Evolutionary conservation across 2,113 vertebrate genomes (phyloP), one percentile per base, ranked within the genome.

Genomic region (Tauraco erythrolophus): DNA sequence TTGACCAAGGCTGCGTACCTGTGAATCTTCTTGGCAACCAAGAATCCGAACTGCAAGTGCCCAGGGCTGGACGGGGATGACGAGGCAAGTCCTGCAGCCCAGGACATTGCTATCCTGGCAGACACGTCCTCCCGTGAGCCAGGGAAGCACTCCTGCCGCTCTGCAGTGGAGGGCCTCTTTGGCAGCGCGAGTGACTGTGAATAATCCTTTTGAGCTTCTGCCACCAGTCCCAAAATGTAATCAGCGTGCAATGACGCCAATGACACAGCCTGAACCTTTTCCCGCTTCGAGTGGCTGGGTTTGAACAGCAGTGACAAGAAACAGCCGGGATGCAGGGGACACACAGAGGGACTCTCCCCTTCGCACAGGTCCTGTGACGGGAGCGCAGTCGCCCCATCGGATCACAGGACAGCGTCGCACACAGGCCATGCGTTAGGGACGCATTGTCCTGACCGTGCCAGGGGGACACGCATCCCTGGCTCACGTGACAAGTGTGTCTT

Each of bases 151-250:
- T 88, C 85, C 43, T 86, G 53, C 80, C 3, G 3, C 53, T 91
- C 94, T 84, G 85, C 86, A 71, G 69, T 78, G 57, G 56, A 79
- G 0, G 1, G 78, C 77, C 78, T 65, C 92, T 74, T 96, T 96
- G 96, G 96, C 93, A 95, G 89, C 92, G 89, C 2, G 0, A 72
- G 39, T 23, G 41, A 94, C 76, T 91, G 71, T 95, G 94, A 97
- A 96, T 95, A 96, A 96, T 95, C 48, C 87, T 94, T 91, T 94
- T 96, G 92, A 94, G 91, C 56, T 95, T 48, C 65, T 87, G 90
- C 92, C 94, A 92, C 60, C 69, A 84, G 45, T 78, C 57, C 60
- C 80, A 24, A 87, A 86, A 54, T 82, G 74, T 84, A 83, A 88
- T 92, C 92, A 82, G 80, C 68, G 62, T 4, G 13, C 30, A 69